Evolutionary conservation across 64 coral and sea anemone genomes (phyloP).

Genomic region (Porites lutea): DNA sequence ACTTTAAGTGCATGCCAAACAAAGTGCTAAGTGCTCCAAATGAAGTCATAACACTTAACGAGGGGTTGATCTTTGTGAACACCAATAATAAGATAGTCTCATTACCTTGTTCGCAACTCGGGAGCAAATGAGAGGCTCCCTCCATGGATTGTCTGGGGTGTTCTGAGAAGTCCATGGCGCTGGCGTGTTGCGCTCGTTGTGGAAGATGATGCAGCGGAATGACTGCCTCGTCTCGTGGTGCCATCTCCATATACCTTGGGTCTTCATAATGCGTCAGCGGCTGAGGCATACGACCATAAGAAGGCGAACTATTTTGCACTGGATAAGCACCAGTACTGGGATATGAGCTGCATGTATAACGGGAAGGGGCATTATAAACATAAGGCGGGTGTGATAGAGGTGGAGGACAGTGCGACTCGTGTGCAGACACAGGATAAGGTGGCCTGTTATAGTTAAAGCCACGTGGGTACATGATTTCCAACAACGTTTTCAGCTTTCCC

Average conservation of each 20-base stretch:
- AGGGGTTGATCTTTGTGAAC: constrained; percentile 71
- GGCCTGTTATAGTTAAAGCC: constrained; percentile 62
- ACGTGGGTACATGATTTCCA: constrained; percentile 47
- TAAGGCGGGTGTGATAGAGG: constrained; percentile 71
- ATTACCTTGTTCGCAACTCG: constrained; percentile 76
- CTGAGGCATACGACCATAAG: constrained; percentile 38
- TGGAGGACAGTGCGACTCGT: constrained; percentile 58
- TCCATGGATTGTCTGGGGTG: constrained; percentile 28
- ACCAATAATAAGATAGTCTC: constrained; percentile 37
- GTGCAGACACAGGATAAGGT: constrained; percentile 38
- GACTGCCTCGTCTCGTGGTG: constrained; percentile 32
- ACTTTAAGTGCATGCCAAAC: background rate
- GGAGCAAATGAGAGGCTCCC: constrained; percentile 16
- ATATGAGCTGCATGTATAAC: constrained; percentile 54
- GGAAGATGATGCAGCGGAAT: constrained; percentile 66
- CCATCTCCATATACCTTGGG: constrained; percentile 52
- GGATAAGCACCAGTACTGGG: constrained; percentile 42
- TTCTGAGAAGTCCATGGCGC: constrained; percentile 27
- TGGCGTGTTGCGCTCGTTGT: background rate
- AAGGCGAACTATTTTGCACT: constrained; percentile 9
- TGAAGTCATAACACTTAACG: constrained; percentile 55
- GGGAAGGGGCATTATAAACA: constrained; percentile 57
- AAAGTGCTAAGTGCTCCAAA: constrained; percentile 28
- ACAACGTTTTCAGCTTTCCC: background rate
- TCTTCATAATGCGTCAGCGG: constrained; percentile 39